Evolutionary conservation across 2,113 vertebrate species (phyloP).

Genomic region (Brachyhypopomus gauderio): DNA sequence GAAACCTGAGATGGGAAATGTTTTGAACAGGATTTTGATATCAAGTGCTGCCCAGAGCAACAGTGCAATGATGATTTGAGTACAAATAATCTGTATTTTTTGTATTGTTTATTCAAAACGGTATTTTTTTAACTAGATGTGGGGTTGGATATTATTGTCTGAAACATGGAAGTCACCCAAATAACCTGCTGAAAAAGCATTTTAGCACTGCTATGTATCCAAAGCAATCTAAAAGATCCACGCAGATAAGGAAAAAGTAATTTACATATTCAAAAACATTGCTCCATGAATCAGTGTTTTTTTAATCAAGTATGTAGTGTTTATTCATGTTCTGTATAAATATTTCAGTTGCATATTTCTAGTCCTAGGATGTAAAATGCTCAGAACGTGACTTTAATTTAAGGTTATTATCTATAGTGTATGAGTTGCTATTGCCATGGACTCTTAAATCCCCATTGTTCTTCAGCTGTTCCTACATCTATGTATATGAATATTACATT

Average conservation of each 20-base stretch:
- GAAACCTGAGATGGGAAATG: slow-evolving; percentile 13
- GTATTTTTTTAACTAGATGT: slow-evolving; percentile 74
- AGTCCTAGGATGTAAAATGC: slow-evolving; percentile 55
- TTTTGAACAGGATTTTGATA: slow-evolving; percentile 61
- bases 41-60: slow-evolving; percentile 74
- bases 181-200: slow-evolving; percentile 38
- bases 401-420: slow-evolving; percentile 56
- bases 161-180: slow-evolving; percentile 33
- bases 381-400: slow-evolving; percentile 54
- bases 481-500: slow-evolving; percentile 62
- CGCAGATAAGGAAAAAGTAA: slow-evolving; percentile 12
- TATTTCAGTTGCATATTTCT: slow-evolving; percentile 53
- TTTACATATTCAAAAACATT: slow-evolving; percentile 23
- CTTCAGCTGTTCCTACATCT: slow-evolving; percentile 54
- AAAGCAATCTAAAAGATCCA: background rate
- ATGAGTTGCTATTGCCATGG: slow-evolving; percentile 62
- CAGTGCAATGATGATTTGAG: slow-evolving; percentile 78
- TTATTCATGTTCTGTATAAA: slow-evolving; percentile 32
- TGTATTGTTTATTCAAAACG: slow-evolving; percentile 66
- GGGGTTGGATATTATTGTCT: slow-evolving; percentile 55
- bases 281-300: background rate
- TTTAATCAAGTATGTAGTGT: slow-evolving; percentile 8
- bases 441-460: slow-evolving; percentile 36
- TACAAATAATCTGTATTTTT: slow-evolving; percentile 75
- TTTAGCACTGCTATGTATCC: background rate